Evolutionary conservation across 2,888 invertebrate species (phyloP).

Genomic region (Lysandra coridon): DNA sequence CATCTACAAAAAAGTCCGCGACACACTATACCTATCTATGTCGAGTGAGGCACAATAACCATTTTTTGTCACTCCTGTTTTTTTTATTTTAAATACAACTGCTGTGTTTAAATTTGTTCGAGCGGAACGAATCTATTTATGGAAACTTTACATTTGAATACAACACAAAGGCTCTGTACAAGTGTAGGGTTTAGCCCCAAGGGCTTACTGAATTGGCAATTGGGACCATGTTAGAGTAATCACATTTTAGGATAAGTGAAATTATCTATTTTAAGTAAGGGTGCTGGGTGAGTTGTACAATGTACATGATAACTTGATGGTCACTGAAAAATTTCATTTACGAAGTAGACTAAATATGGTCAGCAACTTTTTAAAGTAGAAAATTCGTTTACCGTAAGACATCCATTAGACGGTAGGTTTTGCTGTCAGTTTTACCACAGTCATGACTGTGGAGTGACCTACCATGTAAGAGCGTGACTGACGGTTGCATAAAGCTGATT

Average conservation of each 20-base stretch:
- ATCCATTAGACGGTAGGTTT: too few relatives aligned
- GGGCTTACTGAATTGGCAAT: background rate
- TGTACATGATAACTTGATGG: background rate
- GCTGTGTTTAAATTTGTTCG: background rate
- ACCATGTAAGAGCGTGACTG: too few relatives aligned
- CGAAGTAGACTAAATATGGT: background rate
- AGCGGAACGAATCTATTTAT: background rate
- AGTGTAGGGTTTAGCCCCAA: background rate
- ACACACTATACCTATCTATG: too few relatives aligned
- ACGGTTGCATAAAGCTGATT: too few relatives aligned
- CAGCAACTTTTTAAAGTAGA: too few relatives aligned
- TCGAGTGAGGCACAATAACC: too few relatives aligned
- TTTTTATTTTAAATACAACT: background rate
- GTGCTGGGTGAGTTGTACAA: background rate
- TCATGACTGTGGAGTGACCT: too few relatives aligned
- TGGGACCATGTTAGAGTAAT: constrained; percentile 1
- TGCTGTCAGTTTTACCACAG: too few relatives aligned
- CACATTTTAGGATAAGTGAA: background rate
- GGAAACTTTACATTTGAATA: background rate
- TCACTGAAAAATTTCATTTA: background rate
- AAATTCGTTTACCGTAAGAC: too few relatives aligned
- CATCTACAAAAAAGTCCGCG: too few relatives aligned
- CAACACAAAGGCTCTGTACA: background rate
- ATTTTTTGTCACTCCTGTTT: background rate
- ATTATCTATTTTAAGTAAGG: background rate